phyloP scores from a whole-genome alignment of 2,113 vertebrate species.

The Accipiter cooperii region DNA sequence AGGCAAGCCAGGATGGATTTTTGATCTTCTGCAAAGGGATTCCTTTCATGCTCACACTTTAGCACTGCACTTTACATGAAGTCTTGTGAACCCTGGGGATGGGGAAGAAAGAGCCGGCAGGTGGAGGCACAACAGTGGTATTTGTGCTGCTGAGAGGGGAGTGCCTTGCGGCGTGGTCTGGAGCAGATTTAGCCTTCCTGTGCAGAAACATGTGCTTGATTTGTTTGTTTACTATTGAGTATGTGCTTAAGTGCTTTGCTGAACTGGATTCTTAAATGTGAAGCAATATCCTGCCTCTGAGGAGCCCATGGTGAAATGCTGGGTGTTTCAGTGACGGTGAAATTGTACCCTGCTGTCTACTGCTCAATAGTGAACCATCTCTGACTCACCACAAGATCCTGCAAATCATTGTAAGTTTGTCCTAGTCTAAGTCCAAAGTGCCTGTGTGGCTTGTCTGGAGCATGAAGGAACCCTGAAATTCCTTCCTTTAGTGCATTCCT shows the following conservation, averaged over 20 bases:
- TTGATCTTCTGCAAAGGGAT: not conserved
- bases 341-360: not conserved
- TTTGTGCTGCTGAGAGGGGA: not conserved
- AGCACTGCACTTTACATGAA: not conserved
- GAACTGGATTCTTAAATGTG: not conserved
- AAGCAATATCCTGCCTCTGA: not conserved
- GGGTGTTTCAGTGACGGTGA: not conserved
- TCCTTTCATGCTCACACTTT: not conserved
- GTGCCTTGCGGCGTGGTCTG: accelerated
- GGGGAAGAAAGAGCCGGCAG: not conserved
- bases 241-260: not conserved
- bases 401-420: not conserved
- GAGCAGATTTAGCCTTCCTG: not conserved
- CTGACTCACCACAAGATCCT: not conserved
- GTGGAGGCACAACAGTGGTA: not conserved
- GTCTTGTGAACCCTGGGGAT: not conserved
- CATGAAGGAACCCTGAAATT: not conserved
- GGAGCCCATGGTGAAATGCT: not conserved
- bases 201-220: not conserved
- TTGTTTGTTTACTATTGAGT: not conserved
- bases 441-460: not conserved
- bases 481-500: not conserved
- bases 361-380: not conserved
- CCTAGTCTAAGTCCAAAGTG: not conserved
- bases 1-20: not conserved